phyloP scores from a whole-genome alignment of 2,113 vertebrate species.

The Poeciliopsis turrubarensis region DNA sequence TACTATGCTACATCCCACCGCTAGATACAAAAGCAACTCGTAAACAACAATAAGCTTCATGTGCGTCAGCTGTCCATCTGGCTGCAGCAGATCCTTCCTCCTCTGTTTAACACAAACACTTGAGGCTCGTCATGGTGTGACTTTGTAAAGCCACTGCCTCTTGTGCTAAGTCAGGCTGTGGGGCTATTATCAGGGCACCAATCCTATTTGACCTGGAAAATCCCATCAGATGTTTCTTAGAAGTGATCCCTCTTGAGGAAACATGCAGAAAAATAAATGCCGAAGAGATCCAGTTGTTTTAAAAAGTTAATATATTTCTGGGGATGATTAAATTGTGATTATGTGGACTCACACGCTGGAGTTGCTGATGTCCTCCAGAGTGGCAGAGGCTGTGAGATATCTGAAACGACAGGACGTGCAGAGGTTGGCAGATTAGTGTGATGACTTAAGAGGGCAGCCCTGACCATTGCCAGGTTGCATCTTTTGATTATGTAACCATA shows the following conservation, averaged over 20 bases:
- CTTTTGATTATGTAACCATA: conserved; percentile 50
- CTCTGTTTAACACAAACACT: conserved; percentile 19
- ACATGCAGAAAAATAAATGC: conserved; percentile 10
- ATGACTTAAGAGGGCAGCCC: conserved; percentile 14
- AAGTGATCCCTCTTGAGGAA: conserved; percentile 33
- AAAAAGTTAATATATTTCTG: background rate
- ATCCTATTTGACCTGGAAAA: conserved; percentile 69
- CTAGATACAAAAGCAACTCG: background rate
- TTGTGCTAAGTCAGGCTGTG: conserved; percentile 62
- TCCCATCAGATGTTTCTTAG: conserved; percentile 68
- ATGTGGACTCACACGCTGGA: conserved; percentile 82
- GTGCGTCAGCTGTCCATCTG: conserved; percentile 26
- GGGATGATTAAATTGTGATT: background rate
- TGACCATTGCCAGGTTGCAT: conserved; percentile 13
- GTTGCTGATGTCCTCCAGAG: conserved; percentile 86
- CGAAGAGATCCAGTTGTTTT: background rate
- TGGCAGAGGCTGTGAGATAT: conserved; percentile 85
- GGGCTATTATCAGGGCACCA: conserved; percentile 64
- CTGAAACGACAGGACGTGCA: conserved; percentile 68
- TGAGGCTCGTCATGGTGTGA: conserved; percentile 20
- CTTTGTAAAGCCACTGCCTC: conserved; percentile 38
- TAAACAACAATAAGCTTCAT: conserved; percentile 16
- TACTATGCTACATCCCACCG: too few relatives aligned
- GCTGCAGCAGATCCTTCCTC: conserved; percentile 12
- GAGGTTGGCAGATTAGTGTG: conserved; percentile 22